Percentiles rank a stretch among this genome's conserved stretches.
These are phyloP conservation scores for Eidolon helvum DNA, from an alignment of 2,113 vertebrate genomes.

Conservation along the genomic window DNA sequence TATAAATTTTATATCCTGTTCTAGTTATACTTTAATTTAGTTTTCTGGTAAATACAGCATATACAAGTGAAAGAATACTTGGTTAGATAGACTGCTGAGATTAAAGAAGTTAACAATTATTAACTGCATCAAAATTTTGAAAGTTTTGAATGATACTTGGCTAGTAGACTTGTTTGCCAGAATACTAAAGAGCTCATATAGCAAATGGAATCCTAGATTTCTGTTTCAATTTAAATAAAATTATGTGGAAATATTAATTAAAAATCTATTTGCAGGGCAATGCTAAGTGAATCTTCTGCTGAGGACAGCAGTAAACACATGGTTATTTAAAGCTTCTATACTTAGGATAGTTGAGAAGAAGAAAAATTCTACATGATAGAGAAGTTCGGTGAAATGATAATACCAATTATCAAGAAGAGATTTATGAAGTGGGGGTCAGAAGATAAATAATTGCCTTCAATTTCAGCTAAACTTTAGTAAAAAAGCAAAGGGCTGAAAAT, in stretches of 20 bases:
- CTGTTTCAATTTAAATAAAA: conserved; percentile 30
- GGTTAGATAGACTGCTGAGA: not conserved
- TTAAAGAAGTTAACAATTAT: not conserved
- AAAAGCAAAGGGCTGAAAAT: conserved; percentile 55
- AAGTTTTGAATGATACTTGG: not conserved
- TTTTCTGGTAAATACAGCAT: not conserved
- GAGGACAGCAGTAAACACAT: not conserved
- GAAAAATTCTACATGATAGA: conserved; percentile 17
- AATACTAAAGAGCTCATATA: not conserved
- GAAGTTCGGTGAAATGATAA: conserved; percentile 41
- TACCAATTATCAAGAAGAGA: not conserved
- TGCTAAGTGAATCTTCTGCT: not conserved
- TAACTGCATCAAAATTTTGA: not conserved
- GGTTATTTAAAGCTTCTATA: conserved; percentile 33
- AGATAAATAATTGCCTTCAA: conserved; percentile 17
- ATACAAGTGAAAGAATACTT: not conserved
- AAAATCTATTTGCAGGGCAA: not conserved
- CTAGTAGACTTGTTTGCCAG: not conserved
- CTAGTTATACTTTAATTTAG: not conserved
- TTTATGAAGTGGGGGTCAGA: conserved; percentile 17
- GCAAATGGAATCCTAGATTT: not conserved
- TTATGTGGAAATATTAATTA: not conserved
- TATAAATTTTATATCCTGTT: not conserved
- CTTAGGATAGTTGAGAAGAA: conserved; percentile 2
- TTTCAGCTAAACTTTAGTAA: conserved; percentile 51